Percentiles rank a stretch among this genome's conserved stretches.
phyloP scores from a whole-genome alignment of 1,140 invertebrate genomes.

The Neoseiulus cucumeris region DNA sequence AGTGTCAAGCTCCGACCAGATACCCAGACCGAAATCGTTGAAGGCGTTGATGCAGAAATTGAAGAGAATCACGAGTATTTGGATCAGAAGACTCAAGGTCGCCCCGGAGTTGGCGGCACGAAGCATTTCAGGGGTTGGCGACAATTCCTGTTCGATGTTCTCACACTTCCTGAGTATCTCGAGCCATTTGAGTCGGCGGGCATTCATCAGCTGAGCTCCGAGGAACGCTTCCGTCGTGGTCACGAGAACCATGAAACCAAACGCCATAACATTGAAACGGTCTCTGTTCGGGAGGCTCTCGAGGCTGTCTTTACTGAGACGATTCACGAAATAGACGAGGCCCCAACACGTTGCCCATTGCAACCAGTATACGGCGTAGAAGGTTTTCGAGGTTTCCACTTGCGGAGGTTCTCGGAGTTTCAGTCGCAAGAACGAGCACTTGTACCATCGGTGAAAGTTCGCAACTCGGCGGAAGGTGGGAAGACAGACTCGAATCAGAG shows the following conservation, averaged over 20 bases:
- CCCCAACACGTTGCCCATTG: background rate
- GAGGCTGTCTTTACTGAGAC: background rate
- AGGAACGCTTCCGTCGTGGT: background rate
- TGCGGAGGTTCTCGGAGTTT: background rate
- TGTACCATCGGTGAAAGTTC: background rate
- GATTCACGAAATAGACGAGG: background rate
- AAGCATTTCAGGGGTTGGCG: background rate
- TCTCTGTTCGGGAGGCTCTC: background rate
- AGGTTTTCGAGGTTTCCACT: background rate
- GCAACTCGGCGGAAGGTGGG: background rate
- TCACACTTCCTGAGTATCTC: background rate
- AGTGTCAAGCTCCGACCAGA: background rate
- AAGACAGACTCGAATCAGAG: background rate
- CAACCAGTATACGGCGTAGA: background rate
- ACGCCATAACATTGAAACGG: background rate
- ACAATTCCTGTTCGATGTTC: background rate
- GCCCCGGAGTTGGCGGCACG: background rate
- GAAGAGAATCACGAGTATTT: background rate
- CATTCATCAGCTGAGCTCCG: background rate
- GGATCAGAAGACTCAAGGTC: background rate
- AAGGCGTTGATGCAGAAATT: background rate
- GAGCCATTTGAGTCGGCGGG: background rate
- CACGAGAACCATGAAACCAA: background rate
- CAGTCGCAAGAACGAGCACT: background rate
- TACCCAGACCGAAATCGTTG: conserved; percentile 1